These are phyloP conservation scores for Chionoecetes opilio DNA, from an alignment of 1,140 invertebrate genomes.

Conservation along the genomic window DNA sequence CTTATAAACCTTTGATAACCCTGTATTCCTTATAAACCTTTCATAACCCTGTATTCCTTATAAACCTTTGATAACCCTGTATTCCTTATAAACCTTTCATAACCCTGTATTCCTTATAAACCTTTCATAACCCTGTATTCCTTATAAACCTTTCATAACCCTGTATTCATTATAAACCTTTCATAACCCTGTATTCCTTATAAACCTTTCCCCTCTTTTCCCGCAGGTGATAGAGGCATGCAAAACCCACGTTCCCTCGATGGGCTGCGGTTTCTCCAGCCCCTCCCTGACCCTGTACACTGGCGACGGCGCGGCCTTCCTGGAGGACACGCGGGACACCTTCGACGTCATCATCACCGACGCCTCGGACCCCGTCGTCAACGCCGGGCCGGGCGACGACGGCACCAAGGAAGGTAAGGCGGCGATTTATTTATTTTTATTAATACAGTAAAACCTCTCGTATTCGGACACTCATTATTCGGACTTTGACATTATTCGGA, in stretches of 20 bases:
- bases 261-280: constrained; percentile 93
- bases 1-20: no score
- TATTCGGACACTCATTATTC: no score
- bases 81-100: no score
- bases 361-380: constrained; percentile 96
- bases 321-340: constrained; percentile 92
- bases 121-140: no score
- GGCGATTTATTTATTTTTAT: constrained; percentile 14
- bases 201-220: not conserved
- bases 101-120: no score
- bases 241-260: constrained; percentile 94
- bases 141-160: no score
- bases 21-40: no score
- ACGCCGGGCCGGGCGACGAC: constrained; percentile 27
- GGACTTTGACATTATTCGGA: no score
- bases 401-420: constrained; percentile 62
- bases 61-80: no score
- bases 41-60: no score
- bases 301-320: constrained; percentile 97
- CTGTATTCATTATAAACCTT: no score
- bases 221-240: constrained; percentile 94
- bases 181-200: not conserved
- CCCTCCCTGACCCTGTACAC: constrained; percentile 93
- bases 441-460: no score
- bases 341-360: constrained; percentile 99